A percentile compares a stretch with the other conserved stretches of the same genome.
Evolutionary conservation across 1,140 invertebrate genomes (phyloP).

Genomic region (Dysdera silvatica): DNA sequence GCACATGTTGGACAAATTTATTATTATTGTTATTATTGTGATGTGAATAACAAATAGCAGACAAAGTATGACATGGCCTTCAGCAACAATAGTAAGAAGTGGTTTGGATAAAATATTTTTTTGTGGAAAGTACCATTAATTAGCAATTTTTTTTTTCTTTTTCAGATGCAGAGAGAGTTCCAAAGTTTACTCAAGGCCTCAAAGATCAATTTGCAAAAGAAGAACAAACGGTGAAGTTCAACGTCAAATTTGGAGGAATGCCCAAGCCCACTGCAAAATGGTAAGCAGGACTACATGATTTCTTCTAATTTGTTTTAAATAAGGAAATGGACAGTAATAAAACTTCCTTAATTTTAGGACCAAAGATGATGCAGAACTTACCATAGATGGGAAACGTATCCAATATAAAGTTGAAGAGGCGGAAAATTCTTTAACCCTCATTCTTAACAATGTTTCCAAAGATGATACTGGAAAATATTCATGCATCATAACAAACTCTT

Average conservation of each 20-base stretch:
- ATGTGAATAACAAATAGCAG: too few relatives aligned
- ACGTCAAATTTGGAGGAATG: conserved; percentile 67
- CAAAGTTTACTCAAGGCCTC: conserved; percentile 50
- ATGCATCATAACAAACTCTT: conserved; percentile 29
- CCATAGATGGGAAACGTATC: conserved; percentile 50
- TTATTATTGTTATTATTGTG: too few relatives aligned
- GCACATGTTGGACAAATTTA: too few relatives aligned
- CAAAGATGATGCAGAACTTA: conserved; percentile 23
- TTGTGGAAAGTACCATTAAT: too few relatives aligned
- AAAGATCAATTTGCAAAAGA: conserved; percentile 60
- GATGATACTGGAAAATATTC: conserved; percentile 52
- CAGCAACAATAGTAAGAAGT: too few relatives aligned
- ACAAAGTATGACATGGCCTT: too few relatives aligned
- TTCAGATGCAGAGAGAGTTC: conserved; percentile 16
- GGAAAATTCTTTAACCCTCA: conserved; percentile 63
- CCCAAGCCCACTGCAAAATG: conserved; percentile 71
- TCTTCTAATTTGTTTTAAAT: too few relatives aligned
- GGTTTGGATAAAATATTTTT: too few relatives aligned
- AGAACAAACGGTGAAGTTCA: conserved; percentile 59
- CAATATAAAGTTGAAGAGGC: conserved; percentile 56
- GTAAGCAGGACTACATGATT: too few relatives aligned
- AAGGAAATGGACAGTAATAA: too few relatives aligned
- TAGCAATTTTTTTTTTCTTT: not conserved
- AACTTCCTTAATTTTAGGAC: conserved; percentile 3
- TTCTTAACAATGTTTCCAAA: conserved; percentile 51